These are phyloP conservation scores for Odocoileus hemionus DNA, from an alignment of 2,113 vertebrate species.

Conservation along the genomic window DNA sequence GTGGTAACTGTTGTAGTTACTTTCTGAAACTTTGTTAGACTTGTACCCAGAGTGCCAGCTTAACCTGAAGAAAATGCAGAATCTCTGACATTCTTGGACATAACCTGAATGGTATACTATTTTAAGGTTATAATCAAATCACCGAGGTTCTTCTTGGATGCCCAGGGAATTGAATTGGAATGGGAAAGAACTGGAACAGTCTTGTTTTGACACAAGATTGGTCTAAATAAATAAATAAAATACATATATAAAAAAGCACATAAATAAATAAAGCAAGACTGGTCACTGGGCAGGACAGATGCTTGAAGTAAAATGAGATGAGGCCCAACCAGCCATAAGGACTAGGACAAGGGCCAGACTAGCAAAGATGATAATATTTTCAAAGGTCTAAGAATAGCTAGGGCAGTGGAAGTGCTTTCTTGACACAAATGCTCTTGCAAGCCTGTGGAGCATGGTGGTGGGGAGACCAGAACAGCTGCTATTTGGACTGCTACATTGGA, in stretches of 20 bases:
- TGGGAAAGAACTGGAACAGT: not conserved
- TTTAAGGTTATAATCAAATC: not conserved
- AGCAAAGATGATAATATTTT: not conserved
- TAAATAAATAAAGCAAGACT: not conserved
- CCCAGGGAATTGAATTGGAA: not conserved
- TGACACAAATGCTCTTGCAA: not conserved
- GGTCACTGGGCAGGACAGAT: not conserved
- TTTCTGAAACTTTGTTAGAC: not conserved
- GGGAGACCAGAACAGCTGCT: not conserved
- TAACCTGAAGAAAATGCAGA: not conserved
- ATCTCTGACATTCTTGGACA: not conserved
- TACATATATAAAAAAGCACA: not conserved
- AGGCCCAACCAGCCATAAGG: not conserved
- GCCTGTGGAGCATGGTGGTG: not conserved
- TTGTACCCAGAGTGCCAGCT: not conserved
- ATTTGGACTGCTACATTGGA: not conserved
- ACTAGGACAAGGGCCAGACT: not conserved
- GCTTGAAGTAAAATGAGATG: not conserved
- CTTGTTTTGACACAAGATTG: not conserved
- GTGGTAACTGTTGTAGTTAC: not conserved
- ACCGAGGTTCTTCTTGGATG: not conserved
- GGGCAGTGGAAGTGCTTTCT: not conserved
- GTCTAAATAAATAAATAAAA: not conserved
- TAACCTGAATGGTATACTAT: not conserved
- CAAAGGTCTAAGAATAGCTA: not conserved